Conservation (phyloP, 2,888 invertebrate genomes). For the Stegophylla sp. region DNA sequence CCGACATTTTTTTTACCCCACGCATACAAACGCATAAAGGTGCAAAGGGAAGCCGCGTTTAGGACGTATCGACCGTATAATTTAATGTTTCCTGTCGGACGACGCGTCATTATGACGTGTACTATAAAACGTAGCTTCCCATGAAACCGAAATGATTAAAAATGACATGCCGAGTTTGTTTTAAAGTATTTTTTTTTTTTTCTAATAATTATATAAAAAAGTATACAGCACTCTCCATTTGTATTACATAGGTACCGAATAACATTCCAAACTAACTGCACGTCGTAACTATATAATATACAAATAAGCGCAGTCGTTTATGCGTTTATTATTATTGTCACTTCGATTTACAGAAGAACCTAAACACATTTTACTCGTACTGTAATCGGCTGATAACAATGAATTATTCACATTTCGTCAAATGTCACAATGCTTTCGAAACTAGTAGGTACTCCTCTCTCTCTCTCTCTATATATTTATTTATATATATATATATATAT, state of each 20-base stretch:
- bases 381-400: neutral
- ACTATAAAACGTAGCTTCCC: constrained; percentile 37
- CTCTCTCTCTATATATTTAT: too few relatives aligned
- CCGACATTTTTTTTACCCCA: neutral
- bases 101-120: too few relatives aligned
- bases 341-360: neutral
- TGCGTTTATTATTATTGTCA: too few relatives aligned
- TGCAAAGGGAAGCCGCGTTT: constrained; percentile 40
- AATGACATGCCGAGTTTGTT: constrained; percentile 13
- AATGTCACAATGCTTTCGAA: neutral
- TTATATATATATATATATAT: too few relatives aligned
- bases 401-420: constrained; percentile 26
- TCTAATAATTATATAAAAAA: neutral
- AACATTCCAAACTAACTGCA: too few relatives aligned
- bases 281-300: too few relatives aligned
- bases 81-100: constrained; percentile 51
- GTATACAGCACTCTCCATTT: neutral
- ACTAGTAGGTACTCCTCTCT: neutral
- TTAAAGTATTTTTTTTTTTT: neutral
- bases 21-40: neutral
- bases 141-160: constrained; percentile 45
- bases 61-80: constrained; percentile 43
- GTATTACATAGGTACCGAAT: too few relatives aligned
- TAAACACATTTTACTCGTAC: neutral
- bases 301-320: too few relatives aligned